Evolutionary conservation across 2,797 vertebrate species (phyloP), one percentile per base, ranked within the genome.

Genomic region (Urocyon cinereoargenteus): DNA sequence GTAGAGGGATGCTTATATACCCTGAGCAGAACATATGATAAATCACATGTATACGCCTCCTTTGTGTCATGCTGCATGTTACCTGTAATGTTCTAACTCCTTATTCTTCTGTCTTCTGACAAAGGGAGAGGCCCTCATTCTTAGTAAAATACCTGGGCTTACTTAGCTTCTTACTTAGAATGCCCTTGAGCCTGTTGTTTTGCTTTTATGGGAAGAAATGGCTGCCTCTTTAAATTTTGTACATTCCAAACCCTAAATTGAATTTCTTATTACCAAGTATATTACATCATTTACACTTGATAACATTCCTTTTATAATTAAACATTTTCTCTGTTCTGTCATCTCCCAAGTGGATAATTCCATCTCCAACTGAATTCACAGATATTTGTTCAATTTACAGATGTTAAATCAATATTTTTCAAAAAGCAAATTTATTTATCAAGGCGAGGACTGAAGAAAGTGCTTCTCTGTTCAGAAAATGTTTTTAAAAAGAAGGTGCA

Each of bases 131-230:
- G 64, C 62, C 28, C 22, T 36, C 16, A 11, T 36, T 72, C 70
- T 51, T 55, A 51, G 90, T 94, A 96, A 95, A 91, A 91, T 77
- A 59, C 57, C 91, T 89, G 3, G 40, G 59, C 49, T 95, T 77
- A 36, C 61, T 81, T 91, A 79, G n/a, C 21, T 36, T 26, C 36
- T 45, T 84, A 28, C 18, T 78, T 34, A 49, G 21, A 34, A 24
- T 24, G 1, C 21, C 8, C 70, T 62, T 89, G 36, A 93, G 34
- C 13, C 62, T 91, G 64, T 0, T 89, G 40, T n/a, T 70, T 78
- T 77, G 79, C 6, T 91, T 95, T 86, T 57, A 84, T 70, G 66
- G 75, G 28, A 85, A 53, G 93, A 89, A 86, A 86, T 3, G 7
- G 16, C 78, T 89, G 34, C 64, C 34, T 89, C 53, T 55, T 87